Base-by-base conservation (phyloP, 2,888 invertebrate species). In the Cataglyphis albicans region DNA sequence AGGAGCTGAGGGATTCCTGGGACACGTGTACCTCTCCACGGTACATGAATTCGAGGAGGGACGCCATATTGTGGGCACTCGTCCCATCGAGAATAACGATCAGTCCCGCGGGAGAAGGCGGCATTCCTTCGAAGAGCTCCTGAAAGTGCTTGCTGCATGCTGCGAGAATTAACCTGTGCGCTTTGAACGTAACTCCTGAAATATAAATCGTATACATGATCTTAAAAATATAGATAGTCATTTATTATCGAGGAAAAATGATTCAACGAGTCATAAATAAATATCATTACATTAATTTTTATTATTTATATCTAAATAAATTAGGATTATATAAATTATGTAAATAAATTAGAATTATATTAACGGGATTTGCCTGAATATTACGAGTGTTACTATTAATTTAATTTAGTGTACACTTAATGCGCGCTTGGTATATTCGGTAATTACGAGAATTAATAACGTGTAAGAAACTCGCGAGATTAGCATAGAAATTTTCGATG, bases 61-160 rank as follows among this genome's bases (percentile, higher is more conserved):
- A 98, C 89, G 98, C 97, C 98, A 98, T 98, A 95, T 98, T 98
- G 94, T 97, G 97, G 84, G 98, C 98, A 90, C 97, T 97, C 91
- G 98, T 98, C 89, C 98, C 98, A 95, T 98, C 98, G 95, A 98
- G 95, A 94, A 98, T 98, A 93, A 98, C 98, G 93, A 98, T 97
- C 93, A 98, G 97, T 90, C 97, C 97, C 86, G 97, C 97, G 94
- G 97, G 97, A 93, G 97, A 96, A 74, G 97, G 96, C 83, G 98
- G 98, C 90, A 98, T 98, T 89, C 97, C 97, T 95, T 98, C 98
- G 95, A 98, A 98, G 91, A 98, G 95, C 95, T 98, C 98, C 94
- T 98, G 98, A 95, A 98, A 97, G 95, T 98, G 98, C 95, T 98
- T 98, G 95, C 98, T 98, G 96, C 98, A 98, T 93, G 98, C 98